Conservation (phyloP, 1,140 invertebrate genomes). For the Melipona quadrifasciata region DNA sequence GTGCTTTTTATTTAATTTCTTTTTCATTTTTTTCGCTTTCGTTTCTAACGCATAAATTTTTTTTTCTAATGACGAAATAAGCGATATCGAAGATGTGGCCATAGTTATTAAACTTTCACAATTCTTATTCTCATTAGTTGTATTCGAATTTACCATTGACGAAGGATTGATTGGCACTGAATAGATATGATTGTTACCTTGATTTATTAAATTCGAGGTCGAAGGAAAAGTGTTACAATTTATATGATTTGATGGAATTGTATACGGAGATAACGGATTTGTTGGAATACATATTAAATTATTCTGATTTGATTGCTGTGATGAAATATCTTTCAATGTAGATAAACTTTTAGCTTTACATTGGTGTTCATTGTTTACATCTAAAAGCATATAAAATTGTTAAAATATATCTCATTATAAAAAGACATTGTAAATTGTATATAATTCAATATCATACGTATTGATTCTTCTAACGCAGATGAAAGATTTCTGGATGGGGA, state of each 20-base stretch:
- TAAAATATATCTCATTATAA: too few relatives aligned
- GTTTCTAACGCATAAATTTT: constrained; percentile 61
- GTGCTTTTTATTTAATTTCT: constrained; percentile 27
- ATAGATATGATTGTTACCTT: not conserved
- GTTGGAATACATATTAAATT: not conserved
- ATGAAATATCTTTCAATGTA: not conserved
- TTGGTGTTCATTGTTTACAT: not conserved
- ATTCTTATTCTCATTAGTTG: not conserved
- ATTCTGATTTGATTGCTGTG: not conserved
- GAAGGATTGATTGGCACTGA: not conserved
- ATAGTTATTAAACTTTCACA: not conserved
- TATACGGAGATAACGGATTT: not conserved
- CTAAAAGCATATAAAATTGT: constrained; percentile 1
- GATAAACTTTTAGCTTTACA: not conserved
- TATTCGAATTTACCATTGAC: not conserved
- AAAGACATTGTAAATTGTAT: not conserved
- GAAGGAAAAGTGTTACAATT: not conserved
- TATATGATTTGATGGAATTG: not conserved
- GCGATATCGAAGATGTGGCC: not conserved
- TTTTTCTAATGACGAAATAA: constrained; percentile 57
- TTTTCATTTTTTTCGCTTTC: constrained; percentile 65
- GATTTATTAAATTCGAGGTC: not conserved
- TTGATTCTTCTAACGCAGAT: not conserved
- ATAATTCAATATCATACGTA: constrained; percentile 11
- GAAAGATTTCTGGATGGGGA: constrained; percentile 2